Base-by-base conservation (phyloP, 2,797 vertebrate genomes). In the Lycodopsis pacificus region DNA sequence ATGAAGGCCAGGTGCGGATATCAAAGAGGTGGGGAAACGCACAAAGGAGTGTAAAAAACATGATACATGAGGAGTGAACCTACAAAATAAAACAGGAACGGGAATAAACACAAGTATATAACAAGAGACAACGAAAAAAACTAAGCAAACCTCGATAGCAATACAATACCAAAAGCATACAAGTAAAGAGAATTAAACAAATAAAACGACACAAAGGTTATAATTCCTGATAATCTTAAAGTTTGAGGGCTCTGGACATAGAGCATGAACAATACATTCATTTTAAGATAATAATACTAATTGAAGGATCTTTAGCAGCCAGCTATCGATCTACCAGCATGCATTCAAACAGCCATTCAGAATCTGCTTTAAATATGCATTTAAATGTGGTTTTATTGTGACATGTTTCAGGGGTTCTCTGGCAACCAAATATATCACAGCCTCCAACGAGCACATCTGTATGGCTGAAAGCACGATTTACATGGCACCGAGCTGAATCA, bases 401-500 rank as follows among this genome's bases (percentile, higher is more conserved):
- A 20, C 34, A 10, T 44, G 38, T 73, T 83, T 65, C 34, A 36
- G 8, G 19, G 38, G 1, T 22, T 38, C 4, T 32, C 25, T 11
- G 19, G 8, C 4, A 25, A 25, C 38, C 4, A 53, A 71, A 2
- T 11, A 38, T 32, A 58, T 61, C 40, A 27, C 34, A 36, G 70
- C 11, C 8, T 30, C 32, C 40, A 57, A 12, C 14, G 3, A 54
- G 38, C 9, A 65, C 32, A 30, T 62, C n/a, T 34, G 46, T 20
- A 11, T 62, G 40, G 30, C 53, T 51, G 13, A 53, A 6, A 1
- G 8, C 8, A 1, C 57, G 25, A 65, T 73, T 77, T 68, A 27
- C 30, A 17, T 56, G 17, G 11, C 20, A 51, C 11, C 19, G n/a
- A 38, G 32, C 32, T 64, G 57, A 86, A 77, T 72, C 40, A 66